Percentiles rank a stretch among this genome's conserved stretches.
phyloP scores from a whole-genome alignment of 2,888 invertebrate genomes.

The Caenorhabditis virilis region DNA sequence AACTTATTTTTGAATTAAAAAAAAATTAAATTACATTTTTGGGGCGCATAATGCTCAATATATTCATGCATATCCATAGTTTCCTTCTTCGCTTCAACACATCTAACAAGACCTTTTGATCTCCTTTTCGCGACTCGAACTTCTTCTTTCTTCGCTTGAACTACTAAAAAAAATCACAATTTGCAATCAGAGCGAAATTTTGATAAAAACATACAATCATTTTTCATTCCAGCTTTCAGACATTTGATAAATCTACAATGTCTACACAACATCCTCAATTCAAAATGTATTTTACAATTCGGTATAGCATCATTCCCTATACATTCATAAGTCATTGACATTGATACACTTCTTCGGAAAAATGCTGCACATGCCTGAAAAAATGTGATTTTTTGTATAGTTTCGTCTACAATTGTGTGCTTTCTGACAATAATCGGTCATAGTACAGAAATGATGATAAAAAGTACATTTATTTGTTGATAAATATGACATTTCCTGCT shows the following conservation, averaged over 20 bases:
- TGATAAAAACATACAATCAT: slow-evolving; percentile 31
- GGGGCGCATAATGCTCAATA: slow-evolving; percentile 1
- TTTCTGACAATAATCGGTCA: too few species aligned
- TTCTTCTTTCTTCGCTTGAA: slow-evolving; percentile 41
- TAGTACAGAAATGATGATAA: too few species aligned
- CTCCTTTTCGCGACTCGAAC: slow-evolving; percentile 23
- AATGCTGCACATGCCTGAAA: slow-evolving; percentile 56
- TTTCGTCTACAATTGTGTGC: too few species aligned
- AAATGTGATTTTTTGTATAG: too few species aligned
- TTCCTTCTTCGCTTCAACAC: not conserved
- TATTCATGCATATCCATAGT: slow-evolving; percentile 12
- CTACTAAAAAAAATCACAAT: slow-evolving; percentile 21
- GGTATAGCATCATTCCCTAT: slow-evolving; percentile 17
- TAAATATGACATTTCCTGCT: too few species aligned
- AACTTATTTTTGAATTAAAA: too few species aligned
- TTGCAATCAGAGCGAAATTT: not conserved
- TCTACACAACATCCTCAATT: slow-evolving; percentile 51
- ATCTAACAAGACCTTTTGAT: slow-evolving; percentile 16
- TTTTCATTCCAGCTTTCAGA: slow-evolving; percentile 48
- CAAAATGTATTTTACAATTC: slow-evolving; percentile 32
- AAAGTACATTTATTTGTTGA: too few species aligned
- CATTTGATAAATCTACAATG: slow-evolving; percentile 51
- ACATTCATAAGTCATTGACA: slow-evolving; percentile 55
- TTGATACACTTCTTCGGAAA: slow-evolving; percentile 51
- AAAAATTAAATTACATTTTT: not conserved